phyloP scores from a whole-genome alignment of 2,113 vertebrate genomes.

The Gambusia affinis region DNA sequence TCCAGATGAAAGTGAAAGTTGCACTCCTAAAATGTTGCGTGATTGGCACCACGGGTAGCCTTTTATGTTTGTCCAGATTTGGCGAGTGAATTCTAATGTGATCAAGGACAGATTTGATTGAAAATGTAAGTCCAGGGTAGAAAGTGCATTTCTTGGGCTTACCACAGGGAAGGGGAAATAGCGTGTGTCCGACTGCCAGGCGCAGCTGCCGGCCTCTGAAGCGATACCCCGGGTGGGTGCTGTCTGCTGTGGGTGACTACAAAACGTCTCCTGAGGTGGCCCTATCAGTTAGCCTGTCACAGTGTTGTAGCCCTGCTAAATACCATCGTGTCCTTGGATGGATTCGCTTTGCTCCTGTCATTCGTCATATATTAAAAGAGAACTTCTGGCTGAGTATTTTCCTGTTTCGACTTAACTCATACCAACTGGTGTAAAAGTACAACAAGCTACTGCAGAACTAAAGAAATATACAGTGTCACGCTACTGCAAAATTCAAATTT shows the following conservation, averaged over 20 bases:
- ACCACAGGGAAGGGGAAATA: conserved; percentile 50
- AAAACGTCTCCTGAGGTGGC: conserved; percentile 49
- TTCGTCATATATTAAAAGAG: conserved; percentile 31
- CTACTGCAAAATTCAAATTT: too few species aligned
- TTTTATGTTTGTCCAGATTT: conserved; percentile 39
- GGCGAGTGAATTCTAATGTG: conserved; percentile 21
- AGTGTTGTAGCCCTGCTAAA: conserved; percentile 37
- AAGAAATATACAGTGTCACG: not conserved
- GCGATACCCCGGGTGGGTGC: conserved; percentile 45
- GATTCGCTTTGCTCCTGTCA: conserved; percentile 17
- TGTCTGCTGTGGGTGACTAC: conserved; percentile 40
- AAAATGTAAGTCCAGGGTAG: conserved; percentile 56
- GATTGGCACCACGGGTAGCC: conserved; percentile 47
- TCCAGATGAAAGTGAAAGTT: conserved; percentile 14
- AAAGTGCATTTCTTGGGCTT: conserved; percentile 32
- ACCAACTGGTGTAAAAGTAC: conserved; percentile 30
- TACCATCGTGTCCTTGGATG: conserved; percentile 47
- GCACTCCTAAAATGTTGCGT: conserved; percentile 24
- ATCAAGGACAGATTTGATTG: conserved; percentile 68
- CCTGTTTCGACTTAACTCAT: conserved; percentile 26
- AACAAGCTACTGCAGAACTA: conserved; percentile 10
- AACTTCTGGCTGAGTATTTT: conserved; percentile 9
- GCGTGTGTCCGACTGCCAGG: conserved; percentile 71
- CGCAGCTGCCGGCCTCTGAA: conserved; percentile 63
- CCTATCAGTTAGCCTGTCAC: conserved; percentile 37